A percentile compares a stretch with the other conserved stretches of the same genome.
phyloP scores from a whole-genome alignment of 2,888 invertebrate species.

The Ophioninae sp. region DNA sequence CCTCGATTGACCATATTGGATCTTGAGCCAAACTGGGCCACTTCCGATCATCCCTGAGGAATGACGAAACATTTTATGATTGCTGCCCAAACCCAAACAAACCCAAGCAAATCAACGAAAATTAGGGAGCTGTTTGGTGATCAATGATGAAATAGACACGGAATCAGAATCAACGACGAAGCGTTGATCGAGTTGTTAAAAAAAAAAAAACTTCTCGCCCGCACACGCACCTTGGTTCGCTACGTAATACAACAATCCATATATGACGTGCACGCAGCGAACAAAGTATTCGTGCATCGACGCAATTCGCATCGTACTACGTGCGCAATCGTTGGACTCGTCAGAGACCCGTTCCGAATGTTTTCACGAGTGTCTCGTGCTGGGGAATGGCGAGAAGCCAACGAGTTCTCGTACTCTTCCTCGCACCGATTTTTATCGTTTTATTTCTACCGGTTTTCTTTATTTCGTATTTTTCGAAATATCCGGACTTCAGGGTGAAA shows the following conservation, averaged over 20 bases:
- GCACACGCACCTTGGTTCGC: background rate
- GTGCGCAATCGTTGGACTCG: slow-evolving; percentile 13
- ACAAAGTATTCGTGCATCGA: slow-evolving; percentile 21
- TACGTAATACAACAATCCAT: background rate
- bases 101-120: too few species aligned
- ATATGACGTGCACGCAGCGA: background rate
- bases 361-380: slow-evolving; percentile 25
- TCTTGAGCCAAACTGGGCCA: too few species aligned
- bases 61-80: too few species aligned
- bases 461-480: slow-evolving; percentile 22
- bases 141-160: too few species aligned
- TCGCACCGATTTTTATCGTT: slow-evolving; percentile 44
- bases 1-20: too few species aligned
- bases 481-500: slow-evolving; percentile 7
- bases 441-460: slow-evolving; percentile 54
- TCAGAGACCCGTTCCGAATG: slow-evolving; percentile 27
- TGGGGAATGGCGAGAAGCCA: slow-evolving; percentile 14
- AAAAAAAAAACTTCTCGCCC: background rate
- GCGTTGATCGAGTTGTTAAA: background rate
- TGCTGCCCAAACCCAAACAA: too few species aligned
- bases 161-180: too few species aligned
- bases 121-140: too few species aligned
- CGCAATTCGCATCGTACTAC: slow-evolving; percentile 30
- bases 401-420: slow-evolving; percentile 43
- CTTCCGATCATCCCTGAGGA: too few species aligned